Percentiles rank a stretch among this genome's conserved stretches.
These are phyloP conservation scores for Crypturellus tataupa DNA, from an alignment of 2,797 vertebrate genomes.

Conservation along the genomic window DNA sequence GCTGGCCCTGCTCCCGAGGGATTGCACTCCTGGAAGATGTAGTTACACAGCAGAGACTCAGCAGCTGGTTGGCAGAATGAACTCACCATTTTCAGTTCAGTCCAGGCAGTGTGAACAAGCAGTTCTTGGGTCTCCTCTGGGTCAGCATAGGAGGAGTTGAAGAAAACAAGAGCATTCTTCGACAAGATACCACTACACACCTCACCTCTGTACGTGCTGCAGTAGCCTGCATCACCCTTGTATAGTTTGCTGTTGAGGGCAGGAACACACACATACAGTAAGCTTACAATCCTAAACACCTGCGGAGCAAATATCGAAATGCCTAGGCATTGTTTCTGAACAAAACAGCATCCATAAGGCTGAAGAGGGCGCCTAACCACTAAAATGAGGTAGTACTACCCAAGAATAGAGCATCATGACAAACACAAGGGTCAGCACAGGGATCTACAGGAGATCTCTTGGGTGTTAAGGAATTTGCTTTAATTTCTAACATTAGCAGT, in stretches of 20 bases:
- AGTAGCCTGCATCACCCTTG: constrained; percentile 90
- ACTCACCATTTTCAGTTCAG: constrained; percentile 87
- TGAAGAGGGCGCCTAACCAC: background rate
- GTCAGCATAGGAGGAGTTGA: constrained; percentile 90
- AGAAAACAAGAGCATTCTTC: constrained; percentile 90
- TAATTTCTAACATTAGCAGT: accelerated
- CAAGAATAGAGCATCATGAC: background rate
- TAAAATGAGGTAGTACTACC: background rate
- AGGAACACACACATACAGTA: background rate
- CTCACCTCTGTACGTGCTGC: constrained; percentile 91
- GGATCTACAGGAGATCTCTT: background rate
- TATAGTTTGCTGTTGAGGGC: constrained; percentile 83
- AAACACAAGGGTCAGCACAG: accelerated
- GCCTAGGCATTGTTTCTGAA: background rate
- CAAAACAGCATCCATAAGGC: background rate
- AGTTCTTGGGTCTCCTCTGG: constrained; percentile 93
- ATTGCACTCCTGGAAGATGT: constrained; percentile 92
- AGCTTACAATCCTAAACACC: background rate
- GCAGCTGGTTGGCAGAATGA: constrained; percentile 87
- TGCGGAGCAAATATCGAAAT: background rate
- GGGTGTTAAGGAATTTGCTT: background rate
- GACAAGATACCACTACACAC: constrained; percentile 84
- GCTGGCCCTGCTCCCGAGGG: constrained; percentile 87
- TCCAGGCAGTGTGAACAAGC: constrained; percentile 88
- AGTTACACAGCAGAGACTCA: constrained; percentile 90